phyloP scores from a whole-genome alignment of 2,113 vertebrate genomes.

The Chloropsis cyanopogon region DNA sequence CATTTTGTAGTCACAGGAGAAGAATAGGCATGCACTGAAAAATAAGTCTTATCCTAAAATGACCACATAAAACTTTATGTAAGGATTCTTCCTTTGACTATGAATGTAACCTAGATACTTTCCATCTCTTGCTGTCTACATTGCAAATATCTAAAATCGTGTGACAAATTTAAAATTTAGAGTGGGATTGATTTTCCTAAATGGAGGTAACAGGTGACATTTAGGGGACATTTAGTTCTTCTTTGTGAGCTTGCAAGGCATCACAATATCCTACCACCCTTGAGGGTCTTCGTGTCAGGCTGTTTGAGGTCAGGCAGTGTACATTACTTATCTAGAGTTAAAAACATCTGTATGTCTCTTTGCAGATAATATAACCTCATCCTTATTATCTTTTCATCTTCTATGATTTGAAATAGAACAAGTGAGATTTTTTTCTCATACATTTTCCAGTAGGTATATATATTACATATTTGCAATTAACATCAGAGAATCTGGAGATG shows the following conservation, averaged over 20 bases:
- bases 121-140: background rate
- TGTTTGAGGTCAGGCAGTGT: background rate
- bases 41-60: background rate
- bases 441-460: background rate
- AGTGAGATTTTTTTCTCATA: background rate
- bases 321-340: background rate
- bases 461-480: background rate
- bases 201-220: background rate
- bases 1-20: background rate
- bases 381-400: background rate
- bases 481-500: background rate
- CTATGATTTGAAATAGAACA: background rate
- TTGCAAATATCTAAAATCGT: background rate
- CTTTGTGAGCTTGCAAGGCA: background rate
- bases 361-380: background rate
- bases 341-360: background rate
- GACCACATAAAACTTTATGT: background rate
- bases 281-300: background rate
- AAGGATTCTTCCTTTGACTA: background rate
- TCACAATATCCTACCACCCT: background rate
- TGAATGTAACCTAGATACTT: background rate
- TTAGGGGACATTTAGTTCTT: background rate
- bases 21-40: background rate
- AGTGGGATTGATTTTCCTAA: background rate
- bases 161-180: background rate